phyloP scores from a whole-genome alignment of 2,797 vertebrate species.

The Sebastes hopkinsi region DNA sequence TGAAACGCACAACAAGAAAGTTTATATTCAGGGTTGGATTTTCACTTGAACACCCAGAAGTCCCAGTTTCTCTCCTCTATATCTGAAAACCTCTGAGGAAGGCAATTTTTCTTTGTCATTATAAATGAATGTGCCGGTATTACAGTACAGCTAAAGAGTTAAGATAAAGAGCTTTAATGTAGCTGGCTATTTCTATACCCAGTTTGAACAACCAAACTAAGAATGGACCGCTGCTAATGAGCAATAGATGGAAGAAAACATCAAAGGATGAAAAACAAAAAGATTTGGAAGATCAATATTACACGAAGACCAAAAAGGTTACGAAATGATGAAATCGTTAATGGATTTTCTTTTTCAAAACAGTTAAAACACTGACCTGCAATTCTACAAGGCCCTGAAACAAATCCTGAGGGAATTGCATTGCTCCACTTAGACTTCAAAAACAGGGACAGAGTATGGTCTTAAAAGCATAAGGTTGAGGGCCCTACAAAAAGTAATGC shows the following conservation, averaged over 20 bases:
- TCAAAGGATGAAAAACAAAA: not conserved
- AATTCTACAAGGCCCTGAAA: not conserved
- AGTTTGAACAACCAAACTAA: not conserved
- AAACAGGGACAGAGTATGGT: not conserved
- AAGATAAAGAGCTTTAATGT: not conserved
- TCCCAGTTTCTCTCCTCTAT: not conserved
- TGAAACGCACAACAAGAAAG: not conserved
- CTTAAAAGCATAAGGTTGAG: not conserved
- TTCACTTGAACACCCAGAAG: not conserved
- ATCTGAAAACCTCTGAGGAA: not conserved
- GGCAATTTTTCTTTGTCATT: not conserved
- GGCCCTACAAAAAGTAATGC: not conserved
- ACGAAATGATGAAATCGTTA: not conserved
- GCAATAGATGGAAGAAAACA: not conserved
- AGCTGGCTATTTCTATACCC: not conserved
- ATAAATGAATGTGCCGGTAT: not conserved
- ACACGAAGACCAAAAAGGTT: not conserved
- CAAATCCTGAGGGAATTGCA: not conserved
- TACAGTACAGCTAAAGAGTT: not conserved
- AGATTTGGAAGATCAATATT: not conserved
- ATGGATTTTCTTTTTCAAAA: not conserved
- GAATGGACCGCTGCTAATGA: conserved; percentile 2
- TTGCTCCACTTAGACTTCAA: not conserved
- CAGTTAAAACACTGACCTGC: not conserved
- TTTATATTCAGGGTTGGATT: not conserved